Evolutionary conservation across 2,797 vertebrate genomes (phyloP), one percentile per base, ranked within the genome.

Genomic region (Apodemus agrarius): DNA sequence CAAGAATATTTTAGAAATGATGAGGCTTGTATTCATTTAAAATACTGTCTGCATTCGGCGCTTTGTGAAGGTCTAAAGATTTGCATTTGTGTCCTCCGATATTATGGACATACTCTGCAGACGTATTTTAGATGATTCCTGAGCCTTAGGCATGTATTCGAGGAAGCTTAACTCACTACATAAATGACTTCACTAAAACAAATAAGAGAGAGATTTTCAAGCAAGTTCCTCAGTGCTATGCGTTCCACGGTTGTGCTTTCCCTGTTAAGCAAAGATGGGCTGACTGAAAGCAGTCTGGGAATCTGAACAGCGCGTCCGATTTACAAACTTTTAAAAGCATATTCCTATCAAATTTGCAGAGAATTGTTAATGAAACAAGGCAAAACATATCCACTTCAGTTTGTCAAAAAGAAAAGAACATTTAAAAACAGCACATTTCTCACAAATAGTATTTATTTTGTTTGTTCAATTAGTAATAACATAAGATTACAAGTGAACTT

Each of bases 361-460:
- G 94, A 72, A 89, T 10, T 79, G n/a, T 69, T 85, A 92, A n/a
- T 21, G 6, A 90, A 80, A 79, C 54, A 63, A 46, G 49, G 26
- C 91, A 24, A 93, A 90, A 95, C 40, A 95, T 90, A 96, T 79
- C n/a, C 93, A 95, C 69, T 65, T 93, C 37, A 93, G 82, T 81
- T 31, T 94, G 69, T 96, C 61, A 94, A 93, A 97, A 49, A 91
- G 72, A 81, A 34, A 92, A 67, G 37, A 7, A 93, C 31, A 89
- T 59, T 22, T 14, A 16, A 52, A 96, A 94, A 82, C n/a, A 97
- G 79, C 95, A 97, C 72, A 89, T 90, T 94, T 93, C 52, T 96
- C 79, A 86, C 22, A 93, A 93, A 90, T 10, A 95, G 17, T 80
- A 82, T 96, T 91, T 91, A 89, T 97, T 96, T 95, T 95, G 49